A percentile compares a stretch with the other conserved stretches of the same genome.
Conservation (phyloP, 2,797 vertebrate genomes). For the Carcharodon carcharias region DNA sequence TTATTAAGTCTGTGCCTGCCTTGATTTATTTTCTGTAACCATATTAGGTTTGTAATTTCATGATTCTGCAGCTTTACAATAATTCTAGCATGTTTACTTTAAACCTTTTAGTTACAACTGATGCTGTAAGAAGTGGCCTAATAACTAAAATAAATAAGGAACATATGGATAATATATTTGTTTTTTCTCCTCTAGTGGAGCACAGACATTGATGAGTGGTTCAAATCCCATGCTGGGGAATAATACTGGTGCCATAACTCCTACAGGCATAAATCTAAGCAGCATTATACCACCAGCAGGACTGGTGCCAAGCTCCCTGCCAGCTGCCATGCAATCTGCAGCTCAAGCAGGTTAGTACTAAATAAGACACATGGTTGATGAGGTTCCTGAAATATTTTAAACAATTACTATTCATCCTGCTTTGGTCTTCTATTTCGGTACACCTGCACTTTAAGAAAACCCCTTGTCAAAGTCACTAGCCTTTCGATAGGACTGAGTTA, state of each 20-base stretch:
- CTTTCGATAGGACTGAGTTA: background rate
- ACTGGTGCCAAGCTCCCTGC: constrained; percentile 70
- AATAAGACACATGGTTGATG: constrained; percentile 40
- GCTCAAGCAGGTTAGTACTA: constrained; percentile 71
- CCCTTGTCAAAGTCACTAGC: background rate
- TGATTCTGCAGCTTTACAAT: background rate
- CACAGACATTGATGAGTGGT: constrained; percentile 87
- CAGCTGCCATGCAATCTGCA: constrained; percentile 75
- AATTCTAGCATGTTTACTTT: background rate
- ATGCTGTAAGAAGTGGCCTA: background rate
- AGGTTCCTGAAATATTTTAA: constrained; percentile 45
- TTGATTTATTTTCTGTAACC: background rate
- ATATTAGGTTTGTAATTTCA: background rate
- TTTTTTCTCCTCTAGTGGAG: constrained; percentile 63
- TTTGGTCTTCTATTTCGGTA: constrained; percentile 47
- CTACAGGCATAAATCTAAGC: constrained; percentile 78
- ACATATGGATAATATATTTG: background rate
- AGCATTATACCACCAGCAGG: constrained; percentile 83
- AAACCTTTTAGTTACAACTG: background rate
- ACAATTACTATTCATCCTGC: constrained; percentile 45
- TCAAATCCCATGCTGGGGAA: constrained; percentile 83
- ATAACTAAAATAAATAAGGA: background rate
- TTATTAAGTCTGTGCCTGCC: background rate
- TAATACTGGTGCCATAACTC: constrained; percentile 66
- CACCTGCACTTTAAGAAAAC: background rate